Percentiles rank a stretch among this genome's conserved stretches.
Evolutionary conservation across 2,888 invertebrate genomes (phyloP).

Genomic region (Cheilosia variabilis): DNA sequence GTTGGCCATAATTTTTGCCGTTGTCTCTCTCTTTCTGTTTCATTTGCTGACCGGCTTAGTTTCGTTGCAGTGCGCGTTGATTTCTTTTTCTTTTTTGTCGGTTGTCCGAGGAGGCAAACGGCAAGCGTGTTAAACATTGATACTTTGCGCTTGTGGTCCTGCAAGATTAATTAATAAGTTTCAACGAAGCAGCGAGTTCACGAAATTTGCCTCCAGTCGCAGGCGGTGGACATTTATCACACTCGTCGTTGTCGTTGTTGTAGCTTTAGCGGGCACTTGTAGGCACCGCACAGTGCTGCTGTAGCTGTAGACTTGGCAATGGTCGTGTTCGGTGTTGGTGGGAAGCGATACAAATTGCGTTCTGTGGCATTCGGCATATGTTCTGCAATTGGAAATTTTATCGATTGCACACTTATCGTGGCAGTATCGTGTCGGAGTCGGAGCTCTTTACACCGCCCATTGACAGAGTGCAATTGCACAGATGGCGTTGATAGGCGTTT

Average conservation of each 20-base stretch:
- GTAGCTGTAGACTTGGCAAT: constrained; percentile 39
- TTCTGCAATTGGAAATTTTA: constrained; percentile 69
- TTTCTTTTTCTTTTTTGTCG: constrained; percentile 16
- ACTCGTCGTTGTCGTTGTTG: constrained; percentile 43
- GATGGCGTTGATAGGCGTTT: constrained; percentile 72
- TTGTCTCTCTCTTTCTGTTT: constrained; percentile 13
- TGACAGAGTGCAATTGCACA: constrained; percentile 68
- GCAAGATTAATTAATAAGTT: constrained; percentile 74
- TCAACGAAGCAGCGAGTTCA: constrained; percentile 67
- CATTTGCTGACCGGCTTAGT: constrained; percentile 9
- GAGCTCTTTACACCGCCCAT: constrained; percentile 57
- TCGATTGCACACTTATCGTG: constrained; percentile 69
- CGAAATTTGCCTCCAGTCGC: constrained; percentile 73
- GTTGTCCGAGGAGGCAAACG: constrained; percentile 57
- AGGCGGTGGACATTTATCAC: constrained; percentile 71
- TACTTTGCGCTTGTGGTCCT: constrained; percentile 74
- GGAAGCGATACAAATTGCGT: constrained; percentile 70
- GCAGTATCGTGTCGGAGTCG: constrained; percentile 66
- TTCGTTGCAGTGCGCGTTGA: constrained; percentile 2
- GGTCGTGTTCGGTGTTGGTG: constrained; percentile 35
- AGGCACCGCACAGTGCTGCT: constrained; percentile 1
- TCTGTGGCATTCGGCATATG: constrained; percentile 54
- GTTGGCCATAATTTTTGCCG: constrained; percentile 59
- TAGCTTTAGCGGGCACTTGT: constrained; percentile 16
- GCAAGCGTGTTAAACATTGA: constrained; percentile 74